Conservation (phyloP, 2,888 invertebrate species). For the Toxonevra muliebris region DNA sequence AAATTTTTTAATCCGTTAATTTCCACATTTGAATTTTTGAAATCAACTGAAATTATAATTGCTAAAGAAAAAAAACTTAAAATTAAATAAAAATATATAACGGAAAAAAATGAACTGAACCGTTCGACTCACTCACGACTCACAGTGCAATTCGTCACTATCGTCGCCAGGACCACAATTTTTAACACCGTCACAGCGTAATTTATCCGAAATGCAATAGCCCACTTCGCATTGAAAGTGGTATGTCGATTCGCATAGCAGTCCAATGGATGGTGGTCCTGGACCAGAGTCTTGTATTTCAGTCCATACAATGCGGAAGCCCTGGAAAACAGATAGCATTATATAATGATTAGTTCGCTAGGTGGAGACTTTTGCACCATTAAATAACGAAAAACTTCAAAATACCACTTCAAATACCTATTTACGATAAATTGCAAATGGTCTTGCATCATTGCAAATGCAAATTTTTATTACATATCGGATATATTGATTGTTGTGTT, state of each 20-base stretch:
- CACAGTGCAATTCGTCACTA: slow-evolving; percentile 67
- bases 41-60: slow-evolving; percentile 43
- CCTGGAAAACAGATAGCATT: slow-evolving; percentile 64
- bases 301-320: slow-evolving; percentile 95
- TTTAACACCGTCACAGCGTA: slow-evolving; percentile 80
- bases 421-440: too few relatives aligned
- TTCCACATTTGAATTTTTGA: slow-evolving; percentile 30
- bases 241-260: slow-evolving; percentile 68
- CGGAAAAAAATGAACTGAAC: slow-evolving; percentile 66
- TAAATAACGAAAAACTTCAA: too few relatives aligned
- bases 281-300: slow-evolving; percentile 79
- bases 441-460: too few relatives aligned
- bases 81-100: slow-evolving; percentile 38
- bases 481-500: too few relatives aligned
- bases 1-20: slow-evolving; percentile 26
- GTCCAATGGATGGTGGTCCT: slow-evolving; percentile 64
- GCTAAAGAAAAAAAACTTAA: slow-evolving; percentile 35
- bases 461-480: too few relatives aligned
- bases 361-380: too few relatives aligned
- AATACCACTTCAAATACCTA: too few relatives aligned
- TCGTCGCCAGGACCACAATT: slow-evolving; percentile 75
- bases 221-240: slow-evolving; percentile 79
- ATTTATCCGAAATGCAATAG: slow-evolving; percentile 81
- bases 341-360: neutral
- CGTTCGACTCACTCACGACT: slow-evolving; percentile 68